Base-by-base conservation (phyloP, 2,113 vertebrate species). In the Hippolais icterina region DNA sequence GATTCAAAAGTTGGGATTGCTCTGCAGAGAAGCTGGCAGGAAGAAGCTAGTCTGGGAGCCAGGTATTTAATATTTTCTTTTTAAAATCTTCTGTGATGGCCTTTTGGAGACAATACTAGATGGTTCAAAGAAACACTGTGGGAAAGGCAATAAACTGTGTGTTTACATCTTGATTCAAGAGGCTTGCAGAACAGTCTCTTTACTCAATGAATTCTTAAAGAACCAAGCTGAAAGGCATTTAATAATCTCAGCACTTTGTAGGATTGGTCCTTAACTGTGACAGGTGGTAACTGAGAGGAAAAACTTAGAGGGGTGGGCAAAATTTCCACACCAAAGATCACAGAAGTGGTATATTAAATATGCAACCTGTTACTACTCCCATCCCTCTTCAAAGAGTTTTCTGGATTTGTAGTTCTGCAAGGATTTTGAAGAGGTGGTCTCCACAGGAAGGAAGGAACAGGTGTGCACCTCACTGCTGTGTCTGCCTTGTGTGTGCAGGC, bases 311-410 rank as follows among this genome's bases (percentile, higher is more conserved):
- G 6, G 3, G 8, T 10, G 19, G 33, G 29, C 22, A 77, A 57
- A 79, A 79, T 37, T 64, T 35, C 37, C 53, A 24, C 47, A 53
- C 19, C 7, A n/a, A 56, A 80, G 41, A 47, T 33, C 9, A 46
- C 29, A 56, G 33, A 49, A 72, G 21, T 41, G 13, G 3, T 31
- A 11, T 17, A 46, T 37, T 49, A 78, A 47, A 65, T 49, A 29
- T 14, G 6, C 25, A 56, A 0, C 11, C 2, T 6, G 0, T 50
- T 78, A 44, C 6, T 65, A 10, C 29, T 61, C 6, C 20, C 28
- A 15, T 33, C 10, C 14, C 24, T 52, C 18, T 31, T 65, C 1
- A 5, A 76, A 33, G n/a, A 39, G 22, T 15, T 72, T 9, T 31
- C 25, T 59, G 25, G 44, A 46, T 37, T 7, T 61, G 64, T 49